Base-by-base conservation (phyloP, 23 tunicate species). In the Ascidia mentula region DNA sequence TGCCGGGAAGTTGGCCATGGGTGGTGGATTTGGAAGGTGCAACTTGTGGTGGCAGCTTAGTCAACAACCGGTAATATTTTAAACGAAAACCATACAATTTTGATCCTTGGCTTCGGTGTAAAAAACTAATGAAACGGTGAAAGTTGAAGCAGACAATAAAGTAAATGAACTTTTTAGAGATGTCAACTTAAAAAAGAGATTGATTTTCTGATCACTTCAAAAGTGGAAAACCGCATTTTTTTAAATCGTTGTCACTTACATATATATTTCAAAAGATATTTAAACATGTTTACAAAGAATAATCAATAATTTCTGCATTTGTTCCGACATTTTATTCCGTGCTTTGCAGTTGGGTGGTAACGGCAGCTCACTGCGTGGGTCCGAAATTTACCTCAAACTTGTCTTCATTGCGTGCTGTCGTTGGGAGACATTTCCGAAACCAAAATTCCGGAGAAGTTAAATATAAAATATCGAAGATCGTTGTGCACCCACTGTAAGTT, bases 1-100 rank as follows among this genome's bases (percentile, higher is more conserved):
- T 75, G 4, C 77, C 79, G 34, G 96, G 96, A 20, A 90, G 96
- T 42, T 90, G 96, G 96, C 96, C 96, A 0, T 90, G 96, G 96
- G 60, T 90, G 0, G 89, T 75, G 18, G 38, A 26, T 0, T 31
- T 90, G 5, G 40, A 70, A 1, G 89, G 80, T 17, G 89, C 85
- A 3, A 40, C 33, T 12, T 90, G 96, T 36, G 96, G 96, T 4
- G 96, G 96, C 31, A 69, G 85, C 1, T 77, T 90, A 74, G 34
- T 90, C 9, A 80, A 69, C 36, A 61, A 75, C 30, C 61, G 89
- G 96, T 90, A n/a, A n/a, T n/a, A n/a, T n/a, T n/a, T n/a, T n/a
- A n/a, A n/a, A n/a, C n/a, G n/a, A n/a, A n/a, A n/a, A n/a, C n/a
- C n/a, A n/a, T n/a, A n/a, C n/a, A n/a, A n/a, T n/a, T n/a, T n/a